These are phyloP conservation scores for Crossocerus cetratus DNA, from an alignment of 2,888 invertebrate species.

Conservation along the genomic window DNA sequence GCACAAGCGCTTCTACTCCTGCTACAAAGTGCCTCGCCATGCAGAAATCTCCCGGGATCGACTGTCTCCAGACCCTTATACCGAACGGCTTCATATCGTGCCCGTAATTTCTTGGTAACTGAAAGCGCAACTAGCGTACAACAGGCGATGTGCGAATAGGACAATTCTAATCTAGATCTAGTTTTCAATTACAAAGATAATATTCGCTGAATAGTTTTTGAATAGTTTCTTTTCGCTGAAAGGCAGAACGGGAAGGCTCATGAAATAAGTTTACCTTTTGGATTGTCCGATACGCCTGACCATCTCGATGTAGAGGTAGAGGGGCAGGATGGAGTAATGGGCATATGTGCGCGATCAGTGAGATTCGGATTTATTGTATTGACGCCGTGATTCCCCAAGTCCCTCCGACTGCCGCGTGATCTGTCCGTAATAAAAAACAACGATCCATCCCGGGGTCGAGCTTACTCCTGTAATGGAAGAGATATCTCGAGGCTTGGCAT, in stretches of 20 bases:
- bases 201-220: no score
- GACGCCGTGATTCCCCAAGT: conserved; percentile 12
- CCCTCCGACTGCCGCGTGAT: conserved; percentile 34
- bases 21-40: conserved; percentile 17
- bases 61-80: background rate
- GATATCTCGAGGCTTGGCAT: conserved; percentile 7
- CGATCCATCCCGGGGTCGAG: conserved; percentile 18
- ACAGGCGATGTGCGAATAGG: background rate
- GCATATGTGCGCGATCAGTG: no score
- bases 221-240: no score
- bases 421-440: conserved; percentile 42
- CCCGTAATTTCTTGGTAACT: background rate
- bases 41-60: conserved; percentile 26
- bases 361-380: background rate
- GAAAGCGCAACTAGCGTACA: background rate
- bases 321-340: no score
- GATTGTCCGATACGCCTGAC: no score
- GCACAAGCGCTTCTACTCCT: background rate
- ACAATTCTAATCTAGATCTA: background rate
- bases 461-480: conserved; percentile 36
- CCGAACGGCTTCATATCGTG: background rate
- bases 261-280: no score
- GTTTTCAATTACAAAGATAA: no score
- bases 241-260: no score
- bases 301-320: no score